Evolutionary conservation across 2,113 vertebrate species (phyloP).

Genomic region (Manacus vitellinus): DNA sequence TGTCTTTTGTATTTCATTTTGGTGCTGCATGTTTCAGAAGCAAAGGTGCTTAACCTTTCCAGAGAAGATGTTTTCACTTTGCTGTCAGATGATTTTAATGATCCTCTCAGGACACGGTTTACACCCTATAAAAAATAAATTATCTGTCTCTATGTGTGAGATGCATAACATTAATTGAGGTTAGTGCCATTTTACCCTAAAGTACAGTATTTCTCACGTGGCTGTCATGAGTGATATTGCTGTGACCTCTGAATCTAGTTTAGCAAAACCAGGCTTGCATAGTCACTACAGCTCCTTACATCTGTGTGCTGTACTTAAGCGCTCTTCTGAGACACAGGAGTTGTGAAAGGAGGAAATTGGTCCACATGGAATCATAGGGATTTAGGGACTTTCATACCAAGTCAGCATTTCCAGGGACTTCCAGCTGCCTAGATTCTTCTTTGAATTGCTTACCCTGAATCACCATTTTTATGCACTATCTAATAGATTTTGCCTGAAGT

Average conservation of each 20-base stretch:
- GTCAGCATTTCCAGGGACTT: background rate
- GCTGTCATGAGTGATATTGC: background rate
- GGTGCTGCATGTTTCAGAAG: background rate
- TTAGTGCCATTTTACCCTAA: background rate
- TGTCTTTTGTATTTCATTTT: background rate
- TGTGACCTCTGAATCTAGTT: background rate
- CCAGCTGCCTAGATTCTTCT: background rate
- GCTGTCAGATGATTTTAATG: background rate
- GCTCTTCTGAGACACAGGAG: background rate
- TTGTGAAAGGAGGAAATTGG: background rate
- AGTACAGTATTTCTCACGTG: background rate
- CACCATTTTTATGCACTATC: background rate
- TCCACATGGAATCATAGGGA: background rate
- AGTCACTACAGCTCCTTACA: background rate
- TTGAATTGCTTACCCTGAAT: background rate
- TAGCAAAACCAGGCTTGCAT: background rate
- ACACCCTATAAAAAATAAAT: background rate
- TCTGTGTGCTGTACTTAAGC: background rate
- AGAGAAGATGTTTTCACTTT: background rate
- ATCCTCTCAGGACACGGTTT: background rate
- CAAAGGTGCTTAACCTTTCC: background rate
- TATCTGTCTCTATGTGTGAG: background rate
- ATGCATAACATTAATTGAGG: background rate
- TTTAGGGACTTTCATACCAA: background rate
- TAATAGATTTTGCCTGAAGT: background rate